Conservation (phyloP, 2,113 vertebrate species). For the Toxotes chatareus region DNA sequence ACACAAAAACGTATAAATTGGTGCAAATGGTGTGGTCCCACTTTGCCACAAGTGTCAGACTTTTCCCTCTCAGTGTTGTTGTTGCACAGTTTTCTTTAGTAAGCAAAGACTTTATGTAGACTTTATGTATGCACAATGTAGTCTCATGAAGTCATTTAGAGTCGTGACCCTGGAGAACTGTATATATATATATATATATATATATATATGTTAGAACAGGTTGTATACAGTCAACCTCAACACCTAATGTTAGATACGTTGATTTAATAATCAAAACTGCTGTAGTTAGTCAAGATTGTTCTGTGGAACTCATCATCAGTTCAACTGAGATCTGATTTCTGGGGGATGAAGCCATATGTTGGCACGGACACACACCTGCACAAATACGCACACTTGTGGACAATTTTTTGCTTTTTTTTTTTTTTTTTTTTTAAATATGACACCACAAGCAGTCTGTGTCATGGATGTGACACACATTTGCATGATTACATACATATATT, state of each 20-base stretch:
- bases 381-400: constrained; percentile 7
- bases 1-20: no score
- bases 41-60: not conserved
- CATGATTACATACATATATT: not conserved
- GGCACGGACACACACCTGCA: constrained; percentile 3
- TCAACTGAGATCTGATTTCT: constrained; percentile 5
- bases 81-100: not conserved
- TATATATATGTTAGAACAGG: not conserved
- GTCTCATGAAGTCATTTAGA: not conserved
- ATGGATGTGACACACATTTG: not conserved
- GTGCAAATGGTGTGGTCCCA: not conserved
- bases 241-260: not conserved
- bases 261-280: not conserved
- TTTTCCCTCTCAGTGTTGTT: not conserved
- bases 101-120: no score
- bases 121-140: no score
- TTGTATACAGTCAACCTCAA: not conserved
- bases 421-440: constrained; percentile 16
- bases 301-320: constrained; percentile 6
- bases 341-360: constrained; percentile 56
- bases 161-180: not conserved
- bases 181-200: not conserved
- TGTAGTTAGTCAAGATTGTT: not conserved
- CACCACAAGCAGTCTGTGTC: not conserved
- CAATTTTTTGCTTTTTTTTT: not conserved